Evolutionary conservation across 1,140 invertebrate species (phyloP), one percentile per base, ranked within the genome.

Genomic region (Venturia canescens): DNA sequence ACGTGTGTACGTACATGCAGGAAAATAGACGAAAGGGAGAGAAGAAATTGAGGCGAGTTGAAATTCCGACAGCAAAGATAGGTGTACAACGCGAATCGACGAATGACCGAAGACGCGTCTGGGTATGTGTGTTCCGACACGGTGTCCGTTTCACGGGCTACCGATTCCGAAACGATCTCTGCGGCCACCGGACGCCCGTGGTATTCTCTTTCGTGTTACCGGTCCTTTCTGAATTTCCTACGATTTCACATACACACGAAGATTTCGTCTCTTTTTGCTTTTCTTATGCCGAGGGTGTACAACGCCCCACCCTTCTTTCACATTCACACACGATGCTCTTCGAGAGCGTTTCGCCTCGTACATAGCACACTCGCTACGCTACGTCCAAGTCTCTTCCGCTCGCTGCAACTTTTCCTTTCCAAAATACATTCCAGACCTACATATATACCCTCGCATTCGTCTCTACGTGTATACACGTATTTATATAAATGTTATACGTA

Each of bases 121-220:
- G 44, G 60, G 29, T 53, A 44, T 60, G 72, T 29, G 48, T 60
- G 23, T 76, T 77, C 57, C n/a, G 75, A 77, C 75, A 69, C 13
- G 57, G 75, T 77, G 75, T 77, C 57, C 60, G 75, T 77, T 77
- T 77, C 75, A 77, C 75, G 75, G 75, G 75, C 75, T 66, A 66
- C 75, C 60, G 75, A 77, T 77, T 34, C 63, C 75, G 75, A 63
- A 76, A 76, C 74, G 75, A 63, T 66, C 75, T 66, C 57, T 66
- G 75, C 16, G 75, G 34, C 75, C 31, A 66, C 29, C 75, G 75
- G 75, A 77, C 75, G 75, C 57, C 60, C n/a, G 75, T 66, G 31
- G 34, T 57, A 66, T 77, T 66, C 75, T 76, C 71, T 21, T n/a
- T 63, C 50, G 34, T 76, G 27, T 18, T 76, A 16, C 50, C 27